Percentiles rank a stretch among this genome's conserved stretches.
Conservation (phyloP, 2,113 vertebrate species). For the Scomber scombrus region DNA sequence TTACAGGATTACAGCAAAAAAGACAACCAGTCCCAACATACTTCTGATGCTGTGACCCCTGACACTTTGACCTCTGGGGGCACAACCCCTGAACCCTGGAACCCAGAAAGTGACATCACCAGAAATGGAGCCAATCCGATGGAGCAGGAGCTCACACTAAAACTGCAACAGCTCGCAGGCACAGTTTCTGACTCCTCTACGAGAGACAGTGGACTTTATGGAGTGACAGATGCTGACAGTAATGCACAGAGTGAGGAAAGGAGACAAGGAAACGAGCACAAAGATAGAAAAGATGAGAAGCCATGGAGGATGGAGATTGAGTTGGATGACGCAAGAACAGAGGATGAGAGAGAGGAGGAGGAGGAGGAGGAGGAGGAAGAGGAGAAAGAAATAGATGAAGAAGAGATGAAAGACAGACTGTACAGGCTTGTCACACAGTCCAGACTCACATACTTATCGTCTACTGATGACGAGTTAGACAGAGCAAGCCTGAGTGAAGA, state of each 20-base stretch:
- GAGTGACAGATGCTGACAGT: neutral
- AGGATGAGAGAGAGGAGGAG: constrained; percentile 22
- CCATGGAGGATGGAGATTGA: constrained; percentile 38
- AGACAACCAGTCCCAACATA: constrained; percentile 2
- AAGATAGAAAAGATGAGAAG: constrained; percentile 20
- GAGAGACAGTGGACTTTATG: constrained; percentile 27
- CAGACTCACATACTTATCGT: constrained; percentile 65
- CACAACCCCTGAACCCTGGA: constrained; percentile 59
- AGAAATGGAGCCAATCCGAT: constrained; percentile 12
- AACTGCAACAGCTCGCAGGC: constrained; percentile 23
- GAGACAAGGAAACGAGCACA: neutral
- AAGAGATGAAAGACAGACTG: constrained; percentile 56
- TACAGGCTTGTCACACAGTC: constrained; percentile 67
- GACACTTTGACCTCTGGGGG: constrained; percentile 74
- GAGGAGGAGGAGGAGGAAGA: constrained; percentile 14
- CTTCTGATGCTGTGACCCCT: constrained; percentile 65
- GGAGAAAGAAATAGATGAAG: constrained; percentile 20
- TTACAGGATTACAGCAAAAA: constrained; percentile 69
- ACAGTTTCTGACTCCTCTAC: constrained; percentile 27
- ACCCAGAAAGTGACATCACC: constrained; percentile 14
- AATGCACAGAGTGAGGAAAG: constrained; percentile 9
- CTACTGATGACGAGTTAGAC: constrained; percentile 65
- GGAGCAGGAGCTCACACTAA: constrained; percentile 49
- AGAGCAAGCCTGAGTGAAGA: constrained; percentile 47
- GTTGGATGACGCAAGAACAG: constrained; percentile 33